Evolutionary conservation across 2,888 invertebrate genomes (phyloP).

Genomic region (Drosophila lacicola): DNA sequence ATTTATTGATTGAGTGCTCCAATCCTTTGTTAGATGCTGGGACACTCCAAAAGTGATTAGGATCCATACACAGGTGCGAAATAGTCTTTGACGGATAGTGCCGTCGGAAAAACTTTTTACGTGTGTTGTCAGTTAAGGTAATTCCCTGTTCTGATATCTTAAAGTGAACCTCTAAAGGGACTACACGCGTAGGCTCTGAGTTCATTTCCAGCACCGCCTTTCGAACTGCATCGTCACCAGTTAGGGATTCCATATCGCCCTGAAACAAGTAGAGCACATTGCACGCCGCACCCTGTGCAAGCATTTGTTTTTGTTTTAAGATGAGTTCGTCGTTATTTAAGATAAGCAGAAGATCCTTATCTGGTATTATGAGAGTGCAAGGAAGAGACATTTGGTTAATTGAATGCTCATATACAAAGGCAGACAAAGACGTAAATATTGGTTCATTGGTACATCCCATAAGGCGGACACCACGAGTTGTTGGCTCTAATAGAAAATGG

Average conservation of each 20-base stretch:
- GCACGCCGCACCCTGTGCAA: constrained; percentile 92
- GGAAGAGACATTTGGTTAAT: constrained; percentile 98
- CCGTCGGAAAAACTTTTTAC: constrained; percentile 93
- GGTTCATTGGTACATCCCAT: constrained; percentile 98
- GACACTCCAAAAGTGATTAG: constrained; percentile 91
- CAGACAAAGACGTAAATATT: constrained; percentile 97
- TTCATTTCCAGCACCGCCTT: constrained; percentile 90
- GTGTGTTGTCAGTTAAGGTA: constrained; percentile 97
- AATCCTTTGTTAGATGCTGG: constrained; percentile 56
- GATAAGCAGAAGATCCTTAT: constrained; percentile 56
- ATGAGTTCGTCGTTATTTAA: constrained; percentile 54
- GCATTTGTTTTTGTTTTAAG: constrained; percentile 83
- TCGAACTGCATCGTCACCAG: constrained; percentile 93
- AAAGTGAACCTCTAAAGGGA: constrained; percentile 93
- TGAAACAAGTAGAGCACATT: constrained; percentile 96
- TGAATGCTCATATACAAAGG: constrained; percentile 98
- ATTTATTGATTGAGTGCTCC: constrained; percentile 79
- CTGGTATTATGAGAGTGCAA: constrained; percentile 93
- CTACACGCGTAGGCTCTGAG: constrained; percentile 87
- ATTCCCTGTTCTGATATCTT: constrained; percentile 98
- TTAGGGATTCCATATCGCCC: constrained; percentile 96
- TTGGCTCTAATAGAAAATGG: constrained; percentile 98
- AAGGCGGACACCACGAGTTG: constrained; percentile 96
- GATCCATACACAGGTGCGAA: constrained; percentile 96
- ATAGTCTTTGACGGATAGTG: constrained; percentile 96